phyloP scores from a whole-genome alignment of 2,888 invertebrate genomes.

The Xestia sexstrigata region DNA sequence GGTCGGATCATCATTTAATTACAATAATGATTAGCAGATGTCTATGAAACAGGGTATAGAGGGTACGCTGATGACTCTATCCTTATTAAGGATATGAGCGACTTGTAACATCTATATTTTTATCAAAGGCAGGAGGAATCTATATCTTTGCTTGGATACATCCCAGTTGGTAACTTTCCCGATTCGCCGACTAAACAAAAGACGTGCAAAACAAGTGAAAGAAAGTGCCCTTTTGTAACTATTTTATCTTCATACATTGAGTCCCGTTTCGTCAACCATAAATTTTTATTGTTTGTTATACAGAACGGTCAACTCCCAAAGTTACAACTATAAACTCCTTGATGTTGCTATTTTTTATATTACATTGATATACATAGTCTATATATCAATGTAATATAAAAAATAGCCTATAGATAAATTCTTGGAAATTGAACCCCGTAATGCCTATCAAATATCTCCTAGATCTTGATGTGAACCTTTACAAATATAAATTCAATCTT shows the following conservation, averaged over 20 bases:
- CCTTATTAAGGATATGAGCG: not conserved
- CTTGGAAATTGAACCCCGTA: no score
- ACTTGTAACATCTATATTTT: not conserved
- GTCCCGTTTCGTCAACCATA: no score
- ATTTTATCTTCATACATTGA: no score
- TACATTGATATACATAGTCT: not conserved
- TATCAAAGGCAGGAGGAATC: not conserved
- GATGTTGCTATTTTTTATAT: no score
- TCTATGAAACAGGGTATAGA: not conserved
- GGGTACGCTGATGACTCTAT: not conserved
- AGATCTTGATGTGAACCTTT: not conserved
- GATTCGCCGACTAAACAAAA: no score
- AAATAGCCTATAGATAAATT: not conserved
- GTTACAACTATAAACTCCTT: no score
- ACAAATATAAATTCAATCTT: not conserved
- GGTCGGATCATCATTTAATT: conserved; percentile 26
- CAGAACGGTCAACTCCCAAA: no score
- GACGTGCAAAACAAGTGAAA: no score
- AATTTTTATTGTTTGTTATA: no score
- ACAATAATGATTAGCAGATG: conserved; percentile 18
- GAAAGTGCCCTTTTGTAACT: no score
- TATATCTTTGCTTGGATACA: not conserved
- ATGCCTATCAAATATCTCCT: not conserved
- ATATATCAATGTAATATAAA: no score
- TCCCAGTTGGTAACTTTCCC: no score